Percentiles rank a stretch among this genome's conserved stretches.
phyloP scores from a whole-genome alignment of 2,113 vertebrate genomes.

The Trinectes maculatus region DNA sequence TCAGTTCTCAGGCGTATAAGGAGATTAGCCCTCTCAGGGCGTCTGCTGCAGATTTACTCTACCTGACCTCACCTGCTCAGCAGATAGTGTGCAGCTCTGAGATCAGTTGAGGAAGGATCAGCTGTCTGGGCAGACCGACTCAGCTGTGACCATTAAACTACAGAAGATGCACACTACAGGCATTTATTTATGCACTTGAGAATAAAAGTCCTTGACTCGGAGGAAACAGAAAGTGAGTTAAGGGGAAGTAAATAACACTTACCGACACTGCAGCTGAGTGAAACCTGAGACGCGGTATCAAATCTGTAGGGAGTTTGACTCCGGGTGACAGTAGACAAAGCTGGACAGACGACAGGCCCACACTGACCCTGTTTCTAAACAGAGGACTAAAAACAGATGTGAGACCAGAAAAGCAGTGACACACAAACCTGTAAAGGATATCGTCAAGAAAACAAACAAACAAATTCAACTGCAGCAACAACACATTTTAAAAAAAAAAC shows the following conservation, averaged over 20 bases:
- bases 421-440: neutral
- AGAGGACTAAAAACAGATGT: neutral
- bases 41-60: conserved; percentile 53
- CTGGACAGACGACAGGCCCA: neutral
- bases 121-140: too few species aligned
- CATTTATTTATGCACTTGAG: too few species aligned
- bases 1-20: conserved; percentile 46
- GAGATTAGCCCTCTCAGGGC: conserved; percentile 65
- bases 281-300: neutral
- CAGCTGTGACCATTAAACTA: too few species aligned
- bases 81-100: conserved; percentile 9
- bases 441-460: neutral
- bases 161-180: too few species aligned
- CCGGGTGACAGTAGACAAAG: neutral
- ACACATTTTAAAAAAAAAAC: conserved; percentile 53
- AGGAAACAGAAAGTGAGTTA: neutral
- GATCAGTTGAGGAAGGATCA: conserved; percentile 26
- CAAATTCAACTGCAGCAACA: too few species aligned
- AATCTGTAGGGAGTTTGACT: neutral
- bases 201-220: too few species aligned
- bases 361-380: neutral
- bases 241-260: neutral
- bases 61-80: conserved; percentile 31
- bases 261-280: neutral
- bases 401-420: neutral